These are phyloP conservation scores for Rutpela maculata DNA, from an alignment of 2,888 invertebrate species.

Conservation along the genomic window DNA sequence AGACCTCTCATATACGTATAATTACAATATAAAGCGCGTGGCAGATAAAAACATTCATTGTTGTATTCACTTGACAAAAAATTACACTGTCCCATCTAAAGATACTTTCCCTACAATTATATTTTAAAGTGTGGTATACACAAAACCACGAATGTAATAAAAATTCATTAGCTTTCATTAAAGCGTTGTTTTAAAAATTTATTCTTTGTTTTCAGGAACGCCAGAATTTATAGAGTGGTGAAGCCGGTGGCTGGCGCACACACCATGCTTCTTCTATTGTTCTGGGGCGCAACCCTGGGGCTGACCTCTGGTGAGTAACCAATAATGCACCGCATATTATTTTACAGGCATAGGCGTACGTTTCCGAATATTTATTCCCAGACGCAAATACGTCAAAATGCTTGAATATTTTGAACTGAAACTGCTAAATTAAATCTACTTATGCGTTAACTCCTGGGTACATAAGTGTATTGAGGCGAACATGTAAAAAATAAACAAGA, in stretches of 20 bases:
- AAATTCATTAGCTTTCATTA: conserved; percentile 20
- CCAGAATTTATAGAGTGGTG: conserved; percentile 38
- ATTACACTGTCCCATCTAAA: not conserved
- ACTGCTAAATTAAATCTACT: too few species aligned
- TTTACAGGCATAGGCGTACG: not conserved
- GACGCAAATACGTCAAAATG: not conserved
- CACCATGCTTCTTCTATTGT: conserved; percentile 52
- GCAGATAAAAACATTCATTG: not conserved
- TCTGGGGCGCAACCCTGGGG: conserved; percentile 45
- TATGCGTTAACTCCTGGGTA: too few species aligned
- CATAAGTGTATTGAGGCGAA: too few species aligned
- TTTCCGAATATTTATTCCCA: not conserved
- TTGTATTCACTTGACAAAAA: not conserved
- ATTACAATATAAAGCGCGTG: too few species aligned
- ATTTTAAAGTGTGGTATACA: not conserved
- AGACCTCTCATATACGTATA: too few species aligned
- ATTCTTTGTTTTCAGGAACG: conserved; percentile 45
- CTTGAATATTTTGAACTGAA: too few species aligned
- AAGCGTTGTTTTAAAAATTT: conserved; percentile 20
- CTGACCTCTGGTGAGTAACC: conserved; percentile 54
- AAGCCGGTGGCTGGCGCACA: conserved; percentile 39
- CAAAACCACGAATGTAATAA: conserved; percentile 9
- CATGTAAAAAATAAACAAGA: too few species aligned
- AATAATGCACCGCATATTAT: conserved; percentile 29
- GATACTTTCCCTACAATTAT: not conserved